phyloP scores from a whole-genome alignment of 2,888 invertebrate genomes.

The Reticulitermes lucifugus region DNA sequence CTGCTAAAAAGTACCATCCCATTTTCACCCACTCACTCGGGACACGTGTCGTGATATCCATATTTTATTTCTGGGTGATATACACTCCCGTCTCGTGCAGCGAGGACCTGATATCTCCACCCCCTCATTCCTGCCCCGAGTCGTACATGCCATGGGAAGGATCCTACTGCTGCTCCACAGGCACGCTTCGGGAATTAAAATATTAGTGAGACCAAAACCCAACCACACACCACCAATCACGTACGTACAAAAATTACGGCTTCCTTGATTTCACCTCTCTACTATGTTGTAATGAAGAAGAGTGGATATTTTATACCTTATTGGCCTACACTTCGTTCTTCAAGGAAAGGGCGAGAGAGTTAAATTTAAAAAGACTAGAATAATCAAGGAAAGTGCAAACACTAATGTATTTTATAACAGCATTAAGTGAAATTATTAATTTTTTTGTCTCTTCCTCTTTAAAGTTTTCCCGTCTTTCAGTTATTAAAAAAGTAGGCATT shows the following conservation, averaged over 20 bases:
- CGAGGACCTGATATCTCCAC: slow-evolving; percentile 17
- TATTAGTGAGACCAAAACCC: slow-evolving; percentile 45
- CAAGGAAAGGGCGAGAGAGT: background rate
- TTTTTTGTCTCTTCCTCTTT: background rate
- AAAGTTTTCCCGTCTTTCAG: background rate
- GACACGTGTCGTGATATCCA: slow-evolving; percentile 34
- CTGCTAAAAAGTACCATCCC: slow-evolving; percentile 6
- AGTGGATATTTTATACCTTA: background rate
- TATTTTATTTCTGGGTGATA: slow-evolving; percentile 28
- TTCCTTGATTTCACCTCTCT: slow-evolving; percentile 26
- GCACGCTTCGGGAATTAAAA: slow-evolving; percentile 51
- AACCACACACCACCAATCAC: slow-evolving; percentile 39
- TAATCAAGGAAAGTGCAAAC: background rate
- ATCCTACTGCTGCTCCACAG: background rate
- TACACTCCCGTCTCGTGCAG: slow-evolving; percentile 1
- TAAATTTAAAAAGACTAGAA: background rate
- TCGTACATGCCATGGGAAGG: background rate
- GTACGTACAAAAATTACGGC: slow-evolving; percentile 35
- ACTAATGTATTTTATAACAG: background rate
- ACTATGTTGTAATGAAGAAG: background rate
- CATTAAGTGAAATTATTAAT: background rate
- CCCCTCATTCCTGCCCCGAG: background rate
- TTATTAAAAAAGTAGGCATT: background rate
- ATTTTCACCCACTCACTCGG: background rate
- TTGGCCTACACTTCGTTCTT: background rate